A percentile compares a stretch with the other conserved stretches of the same genome.
Conservation (phyloP, 2,113 vertebrate genomes). For the Aix galericulata region DNA sequence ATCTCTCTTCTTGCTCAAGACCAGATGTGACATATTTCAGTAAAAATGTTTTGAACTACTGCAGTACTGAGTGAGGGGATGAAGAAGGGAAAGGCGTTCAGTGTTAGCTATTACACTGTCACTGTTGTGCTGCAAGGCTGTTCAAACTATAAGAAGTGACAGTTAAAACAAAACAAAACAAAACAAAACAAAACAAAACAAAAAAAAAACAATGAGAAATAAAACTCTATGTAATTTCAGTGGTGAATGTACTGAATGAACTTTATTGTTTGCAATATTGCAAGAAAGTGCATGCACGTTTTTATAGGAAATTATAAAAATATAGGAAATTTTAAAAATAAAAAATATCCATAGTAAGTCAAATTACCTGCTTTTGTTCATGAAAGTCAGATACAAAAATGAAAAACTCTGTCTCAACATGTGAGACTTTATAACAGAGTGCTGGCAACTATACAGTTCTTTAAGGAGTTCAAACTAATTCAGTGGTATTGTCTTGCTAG, state of each 20-base stretch:
- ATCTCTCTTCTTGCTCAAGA: not conserved
- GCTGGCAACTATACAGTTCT: not conserved
- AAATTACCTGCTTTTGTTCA: not conserved
- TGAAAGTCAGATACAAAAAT: not conserved
- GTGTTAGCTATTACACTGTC: not conserved
- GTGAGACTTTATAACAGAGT: not conserved
- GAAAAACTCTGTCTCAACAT: not conserved
- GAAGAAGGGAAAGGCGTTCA: not conserved
- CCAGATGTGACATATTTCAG: not conserved
- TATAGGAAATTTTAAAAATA: not conserved
- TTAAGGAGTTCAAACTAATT: not conserved
- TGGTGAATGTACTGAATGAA: not conserved
- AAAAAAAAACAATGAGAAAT: not conserved
- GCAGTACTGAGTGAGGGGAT: not conserved
- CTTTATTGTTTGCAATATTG: not conserved
- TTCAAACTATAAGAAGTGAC: not conserved
- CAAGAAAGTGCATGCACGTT: not conserved
- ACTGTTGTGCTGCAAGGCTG: not conserved
- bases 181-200: slow-evolving; percentile 9
- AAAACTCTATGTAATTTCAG: not conserved
- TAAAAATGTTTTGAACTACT: not conserved
- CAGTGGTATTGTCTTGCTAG: not conserved
- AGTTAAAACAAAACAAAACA: not conserved
- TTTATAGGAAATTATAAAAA: not conserved
- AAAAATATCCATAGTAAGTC: not conserved